Base-by-base conservation (phyloP, 2,797 vertebrate genomes). In the Hydrolagus colliei region DNA sequence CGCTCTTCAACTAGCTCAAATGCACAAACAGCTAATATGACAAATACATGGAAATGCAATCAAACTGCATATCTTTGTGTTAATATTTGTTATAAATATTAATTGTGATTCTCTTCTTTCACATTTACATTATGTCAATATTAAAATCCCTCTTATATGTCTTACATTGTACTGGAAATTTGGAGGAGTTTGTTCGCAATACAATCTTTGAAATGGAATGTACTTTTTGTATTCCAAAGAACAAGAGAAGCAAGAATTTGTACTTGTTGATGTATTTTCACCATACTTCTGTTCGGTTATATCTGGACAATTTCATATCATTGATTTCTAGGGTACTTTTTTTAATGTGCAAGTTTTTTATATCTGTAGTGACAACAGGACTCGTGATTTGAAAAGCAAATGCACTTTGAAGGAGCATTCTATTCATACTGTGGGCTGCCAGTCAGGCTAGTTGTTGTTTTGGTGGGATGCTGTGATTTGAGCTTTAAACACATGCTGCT, bases 211-310 rank as follows among this genome's bases (percentile, higher is more conserved):
- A 79, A n/a, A 63, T 79, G 13, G 63, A 79, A 62, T 79, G 76
- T 79, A 22, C n/a, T 62, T 79, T 79, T 59, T 79, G 41, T 79
- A 9, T 79, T 79, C n/a, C 76, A 79, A 79, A 79, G 76, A 79
- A 11, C 76, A 79, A 62, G 41, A 52, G 41, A 52, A 52, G 41
- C 41, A 52, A 52, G 41, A 52, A 52, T 52, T 6, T 52, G 41
- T 52, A 52, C 41, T 52, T 52, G 41, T 52, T 52, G 41, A 52
- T 52, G n/a, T 63, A 2, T 79, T 79, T 52, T 63, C 10, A 79
- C 32, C 61, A 62, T 13, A 63, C 13, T 77, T 27, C 52, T 77
- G 75, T 59, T 77, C 52, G 16, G 9, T 79, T 63, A 22, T 79
- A 63, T 63, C 32, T 79, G 76, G 61, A 79, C n/a, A 63, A 13